phyloP scores from a whole-genome alignment of 2,797 vertebrate species.

The Epinephelus coioides region DNA sequence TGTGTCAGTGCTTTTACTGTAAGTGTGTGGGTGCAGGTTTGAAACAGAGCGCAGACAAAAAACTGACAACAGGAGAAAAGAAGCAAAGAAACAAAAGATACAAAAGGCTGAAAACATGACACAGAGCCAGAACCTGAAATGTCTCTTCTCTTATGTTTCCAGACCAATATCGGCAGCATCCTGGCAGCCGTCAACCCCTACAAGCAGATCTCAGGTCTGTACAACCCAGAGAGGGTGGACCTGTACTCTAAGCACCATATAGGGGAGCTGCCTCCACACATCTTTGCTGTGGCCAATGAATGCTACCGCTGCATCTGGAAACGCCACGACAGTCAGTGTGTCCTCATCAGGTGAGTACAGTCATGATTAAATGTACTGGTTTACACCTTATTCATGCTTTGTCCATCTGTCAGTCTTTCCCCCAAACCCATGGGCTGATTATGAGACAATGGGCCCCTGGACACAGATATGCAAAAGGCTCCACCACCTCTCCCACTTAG shows the following conservation, averaged over 20 bases:
- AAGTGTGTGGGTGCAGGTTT: not conserved
- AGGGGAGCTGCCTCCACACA: conserved; percentile 94
- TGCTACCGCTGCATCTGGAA: conserved; percentile 97
- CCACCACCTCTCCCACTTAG: too few species aligned
- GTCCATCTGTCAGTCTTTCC: not conserved
- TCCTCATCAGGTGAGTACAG: conserved; percentile 91
- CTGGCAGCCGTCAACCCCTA: conserved; percentile 95
- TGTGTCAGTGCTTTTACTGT: not conserved
- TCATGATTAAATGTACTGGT: not conserved
- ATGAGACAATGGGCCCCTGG: too few species aligned
- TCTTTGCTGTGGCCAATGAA: conserved; percentile 94
- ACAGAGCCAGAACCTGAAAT: not conserved
- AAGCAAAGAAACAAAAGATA: not conserved
- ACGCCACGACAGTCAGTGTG: conserved; percentile 94
- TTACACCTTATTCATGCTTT: not conserved
- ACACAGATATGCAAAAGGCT: too few species aligned
- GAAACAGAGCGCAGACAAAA: too few species aligned
- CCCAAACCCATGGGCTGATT: not conserved
- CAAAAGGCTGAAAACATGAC: not conserved
- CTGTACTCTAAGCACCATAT: conserved; percentile 92
- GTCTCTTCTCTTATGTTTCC: conserved; percentile 32
- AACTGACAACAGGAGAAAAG: not conserved
- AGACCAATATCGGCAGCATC: conserved; percentile 97
- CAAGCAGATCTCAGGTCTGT: conserved; percentile 90
- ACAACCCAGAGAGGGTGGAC: conserved; percentile 89